Conservation (phyloP, 2,113 vertebrate species). For the Caracal caracal region DNA sequence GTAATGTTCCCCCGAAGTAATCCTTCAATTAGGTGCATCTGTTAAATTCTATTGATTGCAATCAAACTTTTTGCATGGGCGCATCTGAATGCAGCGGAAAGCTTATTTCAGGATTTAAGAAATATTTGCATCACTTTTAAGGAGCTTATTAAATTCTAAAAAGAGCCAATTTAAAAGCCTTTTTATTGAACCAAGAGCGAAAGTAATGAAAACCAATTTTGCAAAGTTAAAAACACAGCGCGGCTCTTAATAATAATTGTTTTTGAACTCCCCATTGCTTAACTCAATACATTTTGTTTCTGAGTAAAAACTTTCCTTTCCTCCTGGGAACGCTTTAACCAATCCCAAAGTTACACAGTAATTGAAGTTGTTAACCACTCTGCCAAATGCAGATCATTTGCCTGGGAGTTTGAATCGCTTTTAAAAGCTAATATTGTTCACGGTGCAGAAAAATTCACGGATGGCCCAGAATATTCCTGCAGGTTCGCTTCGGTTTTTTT, state of each 20-base stretch:
- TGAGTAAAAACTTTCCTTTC: constrained; percentile 69
- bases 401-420: constrained; percentile 60
- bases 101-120: constrained; percentile 60
- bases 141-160: constrained; percentile 73
- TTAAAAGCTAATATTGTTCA: constrained; percentile 62
- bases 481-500: not conserved
- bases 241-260: constrained; percentile 76
- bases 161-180: constrained; percentile 63
- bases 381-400: constrained; percentile 60
- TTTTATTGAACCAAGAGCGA: constrained; percentile 69
- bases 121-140: constrained; percentile 69
- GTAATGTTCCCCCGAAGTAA: not conserved
- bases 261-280: constrained; percentile 74
- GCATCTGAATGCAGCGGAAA: constrained; percentile 21
- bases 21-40: constrained; percentile 13
- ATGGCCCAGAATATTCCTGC: constrained; percentile 53
- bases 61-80: constrained; percentile 23
- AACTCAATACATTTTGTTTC: constrained; percentile 68
- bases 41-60: constrained; percentile 29
- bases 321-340: constrained; percentile 61
- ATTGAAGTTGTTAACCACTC: constrained; percentile 69
- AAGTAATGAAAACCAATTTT: constrained; percentile 77
- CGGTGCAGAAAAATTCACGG: constrained; percentile 34
- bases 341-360: constrained; percentile 59
- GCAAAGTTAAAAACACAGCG: constrained; percentile 58